A percentile compares a stretch with the other conserved stretches of the same genome.
phyloP scores from a whole-genome alignment of 1,140 invertebrate genomes.

The Anastrepha ludens region DNA sequence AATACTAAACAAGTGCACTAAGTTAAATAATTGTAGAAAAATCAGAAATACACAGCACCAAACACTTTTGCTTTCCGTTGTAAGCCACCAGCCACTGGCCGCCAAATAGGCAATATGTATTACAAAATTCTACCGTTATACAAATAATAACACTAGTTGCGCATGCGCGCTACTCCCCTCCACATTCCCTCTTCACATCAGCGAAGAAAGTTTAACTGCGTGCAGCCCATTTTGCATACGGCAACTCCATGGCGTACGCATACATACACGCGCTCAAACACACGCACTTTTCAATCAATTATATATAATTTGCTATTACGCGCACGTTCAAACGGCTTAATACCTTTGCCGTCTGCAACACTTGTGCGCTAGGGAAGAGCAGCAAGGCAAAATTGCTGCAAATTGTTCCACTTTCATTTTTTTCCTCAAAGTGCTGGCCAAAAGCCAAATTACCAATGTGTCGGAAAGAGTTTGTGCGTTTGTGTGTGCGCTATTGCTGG shows the following conservation, averaged over 20 bases:
- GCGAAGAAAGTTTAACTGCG: slow-evolving; percentile 11
- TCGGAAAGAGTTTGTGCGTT: neutral
- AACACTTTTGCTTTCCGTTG: slow-evolving; percentile 20
- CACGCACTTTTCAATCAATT: slow-evolving; percentile 10
- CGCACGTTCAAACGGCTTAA: neutral
- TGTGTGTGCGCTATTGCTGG: neutral
- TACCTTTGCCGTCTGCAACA: neutral
- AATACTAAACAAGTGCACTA: neutral
- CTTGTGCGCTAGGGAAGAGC: neutral
- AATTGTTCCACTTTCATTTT: slow-evolving; percentile 34
- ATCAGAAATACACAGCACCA: neutral
- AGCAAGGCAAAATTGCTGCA: neutral
- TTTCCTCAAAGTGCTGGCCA: neutral
- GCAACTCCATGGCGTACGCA: neutral
- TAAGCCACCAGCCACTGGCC: neutral
- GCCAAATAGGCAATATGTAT: neutral
- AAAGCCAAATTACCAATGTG: neutral
- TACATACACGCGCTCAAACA: neutral
- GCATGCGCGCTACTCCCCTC: neutral
- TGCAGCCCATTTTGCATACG: slow-evolving; percentile 4
- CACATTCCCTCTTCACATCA: neutral
- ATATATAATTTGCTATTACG: slow-evolving; percentile 46
- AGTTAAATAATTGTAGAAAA: slow-evolving; percentile 13
- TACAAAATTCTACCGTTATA: slow-evolving; percentile 29
- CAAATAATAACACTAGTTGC: neutral